Percentiles rank a stretch among this genome's conserved stretches.
These are phyloP conservation scores for Pinctada fucata DNA, from an alignment of 2,888 invertebrate genomes.

Conservation along the genomic window DNA sequence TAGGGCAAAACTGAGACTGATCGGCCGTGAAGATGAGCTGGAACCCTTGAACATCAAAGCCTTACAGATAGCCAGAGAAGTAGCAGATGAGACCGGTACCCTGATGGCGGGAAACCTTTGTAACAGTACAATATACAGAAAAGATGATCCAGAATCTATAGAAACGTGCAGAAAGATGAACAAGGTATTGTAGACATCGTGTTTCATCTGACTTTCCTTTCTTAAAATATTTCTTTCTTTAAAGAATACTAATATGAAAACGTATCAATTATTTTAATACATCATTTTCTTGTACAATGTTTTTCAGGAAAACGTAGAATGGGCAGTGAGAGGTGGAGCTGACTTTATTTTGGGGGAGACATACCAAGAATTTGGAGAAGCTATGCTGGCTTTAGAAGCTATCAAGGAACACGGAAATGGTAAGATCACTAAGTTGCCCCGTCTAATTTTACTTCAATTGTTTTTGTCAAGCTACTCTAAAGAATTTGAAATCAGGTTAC, in stretches of 20 bases:
- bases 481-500: too few relatives aligned
- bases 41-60: slow-evolving; percentile 64
- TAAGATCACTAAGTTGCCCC: slow-evolving; percentile 23
- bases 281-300: too few relatives aligned
- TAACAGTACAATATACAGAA: slow-evolving; percentile 63
- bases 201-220: too few relatives aligned
- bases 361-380: slow-evolving; percentile 64
- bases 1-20: slow-evolving; percentile 62
- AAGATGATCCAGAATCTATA: slow-evolving; percentile 42
- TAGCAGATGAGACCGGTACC: slow-evolving; percentile 63
- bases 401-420: slow-evolving; percentile 68
- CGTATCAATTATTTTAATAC: too few relatives aligned
- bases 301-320: slow-evolving; percentile 69
- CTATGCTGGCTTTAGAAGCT: slow-evolving; percentile 66
- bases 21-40: slow-evolving; percentile 63
- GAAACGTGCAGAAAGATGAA: slow-evolving; percentile 52
- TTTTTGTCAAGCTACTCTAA: not conserved
- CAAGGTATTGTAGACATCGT: slow-evolving; percentile 52
- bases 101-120: slow-evolving; percentile 70
- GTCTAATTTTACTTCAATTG: not conserved
- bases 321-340: slow-evolving; percentile 71
- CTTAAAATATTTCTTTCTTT: too few relatives aligned
- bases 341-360: slow-evolving; percentile 74
- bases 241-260: too few relatives aligned
- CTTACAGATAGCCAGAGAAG: slow-evolving; percentile 62